Base-by-base conservation (phyloP, 2,113 vertebrate species). In the Pimephales promelas region DNA sequence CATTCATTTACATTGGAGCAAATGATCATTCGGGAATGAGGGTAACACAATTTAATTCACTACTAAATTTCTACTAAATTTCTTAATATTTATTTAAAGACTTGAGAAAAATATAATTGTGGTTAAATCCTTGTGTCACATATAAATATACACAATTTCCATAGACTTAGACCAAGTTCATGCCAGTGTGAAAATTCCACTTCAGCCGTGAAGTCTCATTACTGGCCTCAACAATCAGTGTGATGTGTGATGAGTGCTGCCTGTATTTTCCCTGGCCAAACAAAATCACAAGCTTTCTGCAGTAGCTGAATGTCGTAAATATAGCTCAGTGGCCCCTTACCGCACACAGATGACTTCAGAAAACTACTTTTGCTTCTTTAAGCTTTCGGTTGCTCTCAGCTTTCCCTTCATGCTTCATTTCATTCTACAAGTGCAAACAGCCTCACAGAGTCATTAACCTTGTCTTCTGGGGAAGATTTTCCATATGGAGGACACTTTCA, bases 191-290 rank as follows among this genome's bases (percentile, higher is more conserved):
- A 82, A 73, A 24, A 26, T 28, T 26, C 14, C 81, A 16, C 10
- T 8, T 36, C n/a, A 52, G 72, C 9, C 4, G 24, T 20, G 10
- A 74, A 54, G 47, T 34, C 47, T n/a, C 49, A 54, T 75, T 54
- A 75, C 28, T 74, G 47, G 45, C 26, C 71, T 36, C 64, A 52
- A 20, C 26, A 75, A 54, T 75, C 72, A 75, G 72, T 34, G 47
- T 26, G n/a, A n/a, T n/a, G n/a, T n/a, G n/a, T n/a, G n/a, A 75
- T 34, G 47, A 54, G 9, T 54, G 47, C 26, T 54, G 52, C 28
- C 26, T 74, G 16, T 52, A 52, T 31, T 74, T 28, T 74, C 8
- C 16, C 14, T 74, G 3, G 43, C 43, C 43, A 28, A 52, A 49
- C 24, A 28, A 28, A 54, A 52, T 28, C 47, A 20, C 47, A 52